Base-by-base conservation (phyloP, 1,140 invertebrate species). In the Zaprionus africanus region DNA sequence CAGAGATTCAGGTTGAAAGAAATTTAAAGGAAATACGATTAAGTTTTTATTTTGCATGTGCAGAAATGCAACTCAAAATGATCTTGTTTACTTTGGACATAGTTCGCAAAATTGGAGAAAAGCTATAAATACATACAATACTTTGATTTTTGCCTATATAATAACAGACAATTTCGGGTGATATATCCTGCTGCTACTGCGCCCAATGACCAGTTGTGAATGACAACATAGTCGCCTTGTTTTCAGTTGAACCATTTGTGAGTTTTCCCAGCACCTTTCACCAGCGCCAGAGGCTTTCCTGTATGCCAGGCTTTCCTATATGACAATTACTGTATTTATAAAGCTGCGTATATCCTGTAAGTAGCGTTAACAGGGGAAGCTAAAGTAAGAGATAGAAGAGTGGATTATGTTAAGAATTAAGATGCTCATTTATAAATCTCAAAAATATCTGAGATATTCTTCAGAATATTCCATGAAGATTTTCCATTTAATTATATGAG, bases 131-230 rank as follows among this genome's bases (percentile, higher is more conserved):
- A 34, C 2, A 11, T 34, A 34, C 9, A 11, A 4, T 34, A 11
- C 31, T 34, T 2, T 11, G 9, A 11, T 11, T 34, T 34, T 3
- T 11, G 11, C 9, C 31, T 46, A 17, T 0, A 17, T 17, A 46
- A 46, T 46, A 17, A 17, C 3, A 17, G n/a, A 46, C 19, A 22
- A 51, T 51, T 51, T 51, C 11, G 46, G n/a, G 41, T 46, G 41
- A 46, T 46, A 46, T 46, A 46, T 46, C n/a, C 41, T 46, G 41
- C n/a, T 46, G 41, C 7, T 46, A n/a, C 41, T 46, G 41, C 41
- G n/a, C 41, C 7, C 41, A 17, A n/a, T 26, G 54, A 64, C 61
- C 11, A 54, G 22, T 64, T 53, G 49, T 19, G 49, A 64, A 64
- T 64, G 54, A 38, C 24, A 64, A 24, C 34, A 38, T 22, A 7